Base-by-base conservation (phyloP, 2,113 vertebrate genomes). In the Hystrix cristata region DNA sequence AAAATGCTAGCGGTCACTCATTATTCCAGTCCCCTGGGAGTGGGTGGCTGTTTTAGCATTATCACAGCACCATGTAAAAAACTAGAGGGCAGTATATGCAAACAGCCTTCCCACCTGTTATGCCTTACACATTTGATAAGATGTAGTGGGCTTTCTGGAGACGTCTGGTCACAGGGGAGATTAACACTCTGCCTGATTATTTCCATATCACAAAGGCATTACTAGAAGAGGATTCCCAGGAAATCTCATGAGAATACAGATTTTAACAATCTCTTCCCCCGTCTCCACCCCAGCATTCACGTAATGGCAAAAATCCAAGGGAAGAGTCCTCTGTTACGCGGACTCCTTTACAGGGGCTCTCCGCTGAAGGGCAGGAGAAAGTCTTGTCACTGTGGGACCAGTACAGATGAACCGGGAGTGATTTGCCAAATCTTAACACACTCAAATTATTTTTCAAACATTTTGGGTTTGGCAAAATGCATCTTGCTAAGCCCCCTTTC, bases 391-490 rank as follows among this genome's bases (percentile, higher is more conserved):
- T 74, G 57, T 64, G 76, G 65, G 90, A 87, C 76, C 69, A 64
- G 76, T 15, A 57, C 0, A 51, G 65, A 65, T 19, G 43, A 81
- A 79, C 81, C 84, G 69, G 31, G 71, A 78, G 67, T n/a, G 64
- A 96, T 51, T 91, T 1, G 23, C 85, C 96, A 96, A 95, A 64
- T 72, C 67, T 78, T 57, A 87, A 96, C 96, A 60, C 93, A 76
- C 82, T 95, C 72, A 76, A 96, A 94, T 96, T 91, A 78, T 69
- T 95, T 97, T 97, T 97, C 87, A 97, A 71, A 97, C 92, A 95
- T 90, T 96, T 64, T 12, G 80, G 94, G 87, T 94, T 97, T 97
- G 96, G 97, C 94, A 96, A 91, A 92, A 84, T 64, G 51, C 78
- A 65, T 91, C 57, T 94, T 23, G 34, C 85, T 93, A 95, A 95